Evolutionary conservation across 2,888 invertebrate genomes (phyloP).

Genomic region (Thumatha senex): DNA sequence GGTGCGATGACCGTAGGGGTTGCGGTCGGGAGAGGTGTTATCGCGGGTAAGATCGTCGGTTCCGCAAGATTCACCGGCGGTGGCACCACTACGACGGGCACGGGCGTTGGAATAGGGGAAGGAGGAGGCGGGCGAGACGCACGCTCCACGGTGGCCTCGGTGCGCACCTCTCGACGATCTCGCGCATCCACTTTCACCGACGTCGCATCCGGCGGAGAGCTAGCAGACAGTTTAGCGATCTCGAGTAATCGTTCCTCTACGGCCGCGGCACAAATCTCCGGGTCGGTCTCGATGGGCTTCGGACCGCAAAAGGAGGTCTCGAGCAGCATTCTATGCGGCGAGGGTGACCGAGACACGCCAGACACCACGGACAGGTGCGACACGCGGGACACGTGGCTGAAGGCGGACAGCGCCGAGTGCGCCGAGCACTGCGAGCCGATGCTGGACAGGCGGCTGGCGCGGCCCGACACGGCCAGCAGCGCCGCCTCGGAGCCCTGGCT

Average conservation of each 20-base stretch:
- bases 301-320: constrained; percentile 96
- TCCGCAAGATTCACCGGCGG: constrained; percentile 20
- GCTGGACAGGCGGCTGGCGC: constrained; percentile 89
- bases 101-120: constrained; percentile 3
- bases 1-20: not conserved
- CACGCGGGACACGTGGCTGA: constrained; percentile 49
- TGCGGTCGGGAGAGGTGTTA: constrained; percentile 6
- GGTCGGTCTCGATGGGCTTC: constrained; percentile 86
- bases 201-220: constrained; percentile 18
- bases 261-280: constrained; percentile 73
- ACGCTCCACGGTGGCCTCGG: constrained; percentile 64
- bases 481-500: constrained; percentile 91
- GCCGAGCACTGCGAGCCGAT: constrained; percentile 91
- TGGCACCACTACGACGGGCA: not conserved
- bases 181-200: constrained; percentile 58
- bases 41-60: constrained; percentile 14
- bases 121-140: constrained; percentile 18
- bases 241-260: constrained; percentile 73
- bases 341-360: constrained; percentile 88
- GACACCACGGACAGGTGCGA: constrained; percentile 78
- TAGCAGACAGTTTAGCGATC: constrained; percentile 54
- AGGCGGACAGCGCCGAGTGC: constrained; percentile 70
- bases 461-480: constrained; percentile 89
- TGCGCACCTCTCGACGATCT: constrained; percentile 63
- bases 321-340: constrained; percentile 94